A percentile compares a stretch with the other conserved stretches of the same genome.
These are phyloP conservation scores for Melipona quadrifasciata DNA, from an alignment of 1,140 invertebrate species.

Conservation along the genomic window DNA sequence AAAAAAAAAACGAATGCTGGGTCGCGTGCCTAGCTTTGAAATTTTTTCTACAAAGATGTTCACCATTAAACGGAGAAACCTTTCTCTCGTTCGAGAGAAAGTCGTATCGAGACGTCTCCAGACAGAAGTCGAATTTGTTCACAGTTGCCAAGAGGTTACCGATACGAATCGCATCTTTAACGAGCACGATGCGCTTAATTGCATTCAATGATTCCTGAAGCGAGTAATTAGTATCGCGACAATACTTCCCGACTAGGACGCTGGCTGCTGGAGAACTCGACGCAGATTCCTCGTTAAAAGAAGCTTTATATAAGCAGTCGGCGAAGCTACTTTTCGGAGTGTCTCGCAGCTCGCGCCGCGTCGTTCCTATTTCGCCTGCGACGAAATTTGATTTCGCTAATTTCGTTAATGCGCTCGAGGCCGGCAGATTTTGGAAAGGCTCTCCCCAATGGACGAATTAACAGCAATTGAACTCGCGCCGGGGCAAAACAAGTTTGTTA, in stretches of 20 bases:
- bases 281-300: conserved; percentile 58
- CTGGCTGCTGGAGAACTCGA: neutral
- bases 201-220: neutral
- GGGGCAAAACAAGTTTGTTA: no score
- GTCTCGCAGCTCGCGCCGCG: conserved; percentile 9
- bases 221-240: conserved; percentile 27
- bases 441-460: no score
- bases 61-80: neutral
- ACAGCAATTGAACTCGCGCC: no score
- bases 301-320: conserved; percentile 48
- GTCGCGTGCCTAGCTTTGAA: neutral
- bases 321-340: conserved; percentile 40
- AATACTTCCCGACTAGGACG: neutral
- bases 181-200: neutral
- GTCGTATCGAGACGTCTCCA: neutral
- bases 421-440: no score
- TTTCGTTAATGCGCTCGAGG: neutral
- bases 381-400: conserved; percentile 48
- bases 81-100: no score
- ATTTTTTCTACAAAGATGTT: neutral
- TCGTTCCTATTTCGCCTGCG: neutral
- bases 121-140: neutral
- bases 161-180: neutral
- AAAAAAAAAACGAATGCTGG: neutral
- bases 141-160: neutral